Evolutionary conservation across 2,113 vertebrate genomes (phyloP), one percentile per base, ranked within the genome.

Genomic region (Peucedramus taeniatus): DNA sequence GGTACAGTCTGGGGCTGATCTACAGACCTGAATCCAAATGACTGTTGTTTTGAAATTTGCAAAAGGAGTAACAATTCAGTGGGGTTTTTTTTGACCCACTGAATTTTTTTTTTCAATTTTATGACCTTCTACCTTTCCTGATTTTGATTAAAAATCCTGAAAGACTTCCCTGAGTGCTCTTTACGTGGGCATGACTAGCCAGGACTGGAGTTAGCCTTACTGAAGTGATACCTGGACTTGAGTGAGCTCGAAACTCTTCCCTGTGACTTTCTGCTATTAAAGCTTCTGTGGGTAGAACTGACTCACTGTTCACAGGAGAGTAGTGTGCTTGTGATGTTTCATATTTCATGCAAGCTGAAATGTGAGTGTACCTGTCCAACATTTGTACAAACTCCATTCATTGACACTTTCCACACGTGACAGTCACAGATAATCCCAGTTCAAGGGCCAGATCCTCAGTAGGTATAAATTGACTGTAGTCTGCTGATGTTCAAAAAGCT

Each of bases 391-490:
- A 60, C 78, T 60, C 8, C 70, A 23, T 65, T 66, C 83, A 59
- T 31, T 83, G 95, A 63, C 76, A 21, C 24, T 90, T 94, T 45
- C 68, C 1, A 8, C 66, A 53, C 49, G 51, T 81, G 66, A 61
- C 61, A 81, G 81, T 74, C 70, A 19, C 35, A 60, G 83, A 65
- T 76, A 86, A 93, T 92, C 65, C 91, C 74, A 51, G 79, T 83
- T 97, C 82, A 87, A 78, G 71, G 77, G 64, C 82, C 56, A 61
- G 82, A 93, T 91, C 66, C 68, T 92, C 66, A 50, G 57, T 39
- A 89, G 56, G 51, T 88, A 42, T 88, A 78, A 91, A 94, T 7
- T 78, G 77, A 71, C 42, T 68, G 30, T 61, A 71, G 71, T 35
- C 60, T 70, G 51, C 71, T 92, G 66, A 54, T 0, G 0, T 87